Percentiles rank a stretch among this genome's conserved stretches.
Evolutionary conservation across 1,140 invertebrate genomes (phyloP).

Genomic region (Ostrea edulis): DNA sequence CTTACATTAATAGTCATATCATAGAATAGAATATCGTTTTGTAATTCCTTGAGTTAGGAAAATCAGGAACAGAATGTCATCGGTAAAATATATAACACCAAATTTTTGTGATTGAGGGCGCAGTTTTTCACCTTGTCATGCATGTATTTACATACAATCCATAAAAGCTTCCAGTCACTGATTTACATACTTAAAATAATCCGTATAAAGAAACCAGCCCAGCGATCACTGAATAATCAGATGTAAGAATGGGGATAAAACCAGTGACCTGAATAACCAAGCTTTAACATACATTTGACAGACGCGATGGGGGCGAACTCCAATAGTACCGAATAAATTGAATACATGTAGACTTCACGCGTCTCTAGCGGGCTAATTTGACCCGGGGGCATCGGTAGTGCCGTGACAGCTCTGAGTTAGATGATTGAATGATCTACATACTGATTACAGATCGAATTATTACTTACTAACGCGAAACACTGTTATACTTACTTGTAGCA

Average conservation of each 20-base stretch:
- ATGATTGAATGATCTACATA: not conserved
- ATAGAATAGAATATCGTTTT: no score
- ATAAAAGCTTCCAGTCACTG: not conserved
- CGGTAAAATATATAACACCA: no score
- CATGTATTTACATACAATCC: not conserved
- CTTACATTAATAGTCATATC: no score
- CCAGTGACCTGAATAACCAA: constrained; percentile 13
- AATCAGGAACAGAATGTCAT: no score
- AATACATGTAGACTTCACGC: not conserved
- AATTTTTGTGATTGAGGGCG: no score
- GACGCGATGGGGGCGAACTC: not conserved
- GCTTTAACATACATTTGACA: constrained; percentile 27
- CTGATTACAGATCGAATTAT: constrained; percentile 11
- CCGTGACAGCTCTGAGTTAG: not conserved
- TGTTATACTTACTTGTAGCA: not conserved
- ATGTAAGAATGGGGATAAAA: not conserved
- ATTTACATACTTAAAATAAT: not conserved
- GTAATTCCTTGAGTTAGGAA: no score
- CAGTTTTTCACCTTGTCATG: not conserved
- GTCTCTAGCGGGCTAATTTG: not conserved
- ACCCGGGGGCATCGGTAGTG: not conserved
- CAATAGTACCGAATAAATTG: not conserved
- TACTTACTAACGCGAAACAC: not conserved
- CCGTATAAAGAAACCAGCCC: not conserved
- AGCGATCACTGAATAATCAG: not conserved